Evolutionary conservation across 2,888 invertebrate species (phyloP), one percentile per base, ranked within the genome.

Genomic region (Oscheius onirici): DNA sequence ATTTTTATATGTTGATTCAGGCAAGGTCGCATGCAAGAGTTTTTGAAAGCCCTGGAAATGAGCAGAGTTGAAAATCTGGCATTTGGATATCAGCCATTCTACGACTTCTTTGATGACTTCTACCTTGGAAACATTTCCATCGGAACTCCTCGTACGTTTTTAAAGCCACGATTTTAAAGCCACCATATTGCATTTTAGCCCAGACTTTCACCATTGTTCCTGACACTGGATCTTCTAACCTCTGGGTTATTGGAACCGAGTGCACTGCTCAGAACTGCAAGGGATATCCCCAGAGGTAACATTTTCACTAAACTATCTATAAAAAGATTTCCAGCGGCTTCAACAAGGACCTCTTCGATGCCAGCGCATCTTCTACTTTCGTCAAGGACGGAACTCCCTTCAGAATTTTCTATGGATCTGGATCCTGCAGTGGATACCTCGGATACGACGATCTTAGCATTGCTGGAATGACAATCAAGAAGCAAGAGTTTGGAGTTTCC

Each of bases 81-180:
- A 72, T 49, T 74, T 10, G 82, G 79, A 22, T 71, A 67, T 20
- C 82, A 82, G 71, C 82, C 82, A 34, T 82, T 82, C 78, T 60
- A 83, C 70, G 63, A 63, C 49, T 84, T 82, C 71, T 82, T 60
- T 55, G 83, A 83, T 66, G 83, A 83, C 75, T 84, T 84, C 83
- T 84, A 84, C 74, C 81, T 84, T 68, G 84, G 83, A 74, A 79
- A 81, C 79, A 83, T 83, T 75, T 78, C 82, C 63, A 74, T 84
- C 67, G 84, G 84, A 77, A 83, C 84, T 20, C 81, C 81, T 43
- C 40, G 63, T 63, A 26, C 2, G 63, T 28, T 6, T 22, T 17
- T 44, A 17, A 8, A 34, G 8, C 3, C 34, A 3, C 8, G 34
- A 34, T n/a, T n/a, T n/a, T n/a, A n/a, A n/a, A n/a, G n/a, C n/a